These are phyloP conservation scores for Aradus depressus DNA, from an alignment of 2,888 invertebrate species.

Conservation along the genomic window DNA sequence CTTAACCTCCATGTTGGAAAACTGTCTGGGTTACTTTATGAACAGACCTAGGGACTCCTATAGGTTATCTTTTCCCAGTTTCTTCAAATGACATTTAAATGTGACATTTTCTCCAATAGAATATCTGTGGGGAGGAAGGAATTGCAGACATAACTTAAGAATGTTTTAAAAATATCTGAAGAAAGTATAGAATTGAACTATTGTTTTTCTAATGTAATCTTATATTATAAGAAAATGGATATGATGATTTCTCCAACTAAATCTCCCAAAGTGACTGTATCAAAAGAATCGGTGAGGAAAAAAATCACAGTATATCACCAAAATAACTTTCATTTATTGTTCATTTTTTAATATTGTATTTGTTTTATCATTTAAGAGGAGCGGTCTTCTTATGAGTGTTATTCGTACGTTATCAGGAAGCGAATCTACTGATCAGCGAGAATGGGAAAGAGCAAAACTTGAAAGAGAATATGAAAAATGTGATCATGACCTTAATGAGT, in stretches of 20 bases:
- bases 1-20: too few relatives aligned
- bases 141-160: too few relatives aligned
- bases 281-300: constrained; percentile 65
- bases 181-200: too few relatives aligned
- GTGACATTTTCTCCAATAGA: too few relatives aligned
- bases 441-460: constrained; percentile 83
- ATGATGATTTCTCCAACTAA: constrained; percentile 55
- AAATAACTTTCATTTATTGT: constrained; percentile 8
- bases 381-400: constrained; percentile 84
- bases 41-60: too few relatives aligned
- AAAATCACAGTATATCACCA: neutral
- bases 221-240: too few relatives aligned
- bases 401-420: constrained; percentile 88
- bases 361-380: constrained; percentile 43
- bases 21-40: too few relatives aligned
- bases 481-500: constrained; percentile 75
- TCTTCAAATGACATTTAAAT: too few relatives aligned
- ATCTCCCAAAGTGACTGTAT: constrained; percentile 73
- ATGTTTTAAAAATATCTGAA: too few relatives aligned
- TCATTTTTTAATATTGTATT: neutral
- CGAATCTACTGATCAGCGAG: constrained; percentile 84
- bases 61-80: too few relatives aligned
- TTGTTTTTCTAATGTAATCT: too few relatives aligned
- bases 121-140: too few relatives aligned
- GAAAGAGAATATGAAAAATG: constrained; percentile 89